Evolutionary conservation across 2,113 vertebrate species (phyloP).

Genomic region (Ceyx cyanopectus): DNA sequence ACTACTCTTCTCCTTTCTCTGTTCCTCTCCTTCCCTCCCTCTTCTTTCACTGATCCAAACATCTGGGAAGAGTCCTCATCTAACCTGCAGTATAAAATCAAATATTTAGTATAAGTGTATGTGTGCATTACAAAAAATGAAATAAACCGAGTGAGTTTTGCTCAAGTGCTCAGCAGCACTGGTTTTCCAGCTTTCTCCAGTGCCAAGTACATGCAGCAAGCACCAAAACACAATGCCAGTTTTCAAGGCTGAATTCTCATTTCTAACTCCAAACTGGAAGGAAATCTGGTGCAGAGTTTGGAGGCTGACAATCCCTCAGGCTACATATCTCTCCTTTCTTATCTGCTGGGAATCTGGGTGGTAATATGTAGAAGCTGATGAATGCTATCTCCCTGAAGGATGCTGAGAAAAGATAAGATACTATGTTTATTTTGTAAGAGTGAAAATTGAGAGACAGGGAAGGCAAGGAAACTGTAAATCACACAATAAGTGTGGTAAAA

Average conservation of each 20-base stretch:
- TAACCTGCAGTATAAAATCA: background rate
- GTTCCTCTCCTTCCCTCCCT: background rate
- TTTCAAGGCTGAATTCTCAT: background rate
- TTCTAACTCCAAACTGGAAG: background rate
- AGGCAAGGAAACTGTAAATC: background rate
- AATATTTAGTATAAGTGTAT: background rate
- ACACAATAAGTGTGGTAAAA: background rate
- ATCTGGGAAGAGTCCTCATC: background rate
- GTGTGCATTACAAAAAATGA: background rate
- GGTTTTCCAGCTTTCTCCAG: background rate
- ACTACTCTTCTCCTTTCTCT: background rate
- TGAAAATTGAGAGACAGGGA: background rate
- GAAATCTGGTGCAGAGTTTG: background rate
- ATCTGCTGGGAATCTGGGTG: background rate
- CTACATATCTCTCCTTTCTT: background rate
- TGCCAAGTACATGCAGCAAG: background rate
- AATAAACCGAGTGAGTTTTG: background rate
- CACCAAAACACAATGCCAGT: background rate
- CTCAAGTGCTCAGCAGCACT: background rate
- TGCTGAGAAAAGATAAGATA: background rate
- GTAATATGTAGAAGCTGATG: background rate
- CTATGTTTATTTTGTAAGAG: background rate
- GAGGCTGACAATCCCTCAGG: background rate
- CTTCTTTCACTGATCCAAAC: background rate
- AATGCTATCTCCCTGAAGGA: background rate